phyloP scores from a whole-genome alignment of 1,140 invertebrate species.

The Zeugodacus cucurbitae region DNA sequence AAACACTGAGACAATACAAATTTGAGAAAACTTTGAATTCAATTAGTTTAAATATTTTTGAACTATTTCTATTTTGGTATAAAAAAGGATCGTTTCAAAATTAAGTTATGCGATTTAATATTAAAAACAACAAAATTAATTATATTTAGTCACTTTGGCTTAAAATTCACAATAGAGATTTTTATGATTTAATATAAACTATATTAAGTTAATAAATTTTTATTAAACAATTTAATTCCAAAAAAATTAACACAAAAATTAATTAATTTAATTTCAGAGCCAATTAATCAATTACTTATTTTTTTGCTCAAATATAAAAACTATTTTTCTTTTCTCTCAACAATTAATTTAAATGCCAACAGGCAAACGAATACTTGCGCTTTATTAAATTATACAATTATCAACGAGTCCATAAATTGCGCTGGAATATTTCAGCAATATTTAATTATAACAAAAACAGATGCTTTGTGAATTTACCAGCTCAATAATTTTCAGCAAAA shows the following conservation, averaged over 20 bases:
- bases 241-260: background rate
- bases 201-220: too few species aligned
- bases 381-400: background rate
- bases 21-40: too few species aligned
- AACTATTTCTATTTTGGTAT: too few species aligned
- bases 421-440: background rate
- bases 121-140: too few species aligned
- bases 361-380: background rate
- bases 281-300: background rate
- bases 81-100: too few species aligned
- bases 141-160: too few species aligned
- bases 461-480: slow-evolving; percentile 63
- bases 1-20: too few species aligned
- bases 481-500: slow-evolving; percentile 62
- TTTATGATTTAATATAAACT: too few species aligned
- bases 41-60: too few species aligned
- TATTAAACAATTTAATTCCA: too few species aligned
- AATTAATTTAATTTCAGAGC: background rate
- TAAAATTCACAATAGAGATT: too few species aligned
- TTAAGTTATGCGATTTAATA: too few species aligned
- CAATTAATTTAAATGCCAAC: background rate
- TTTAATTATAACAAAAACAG: background rate
- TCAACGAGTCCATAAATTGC: background rate
- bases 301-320: background rate
- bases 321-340: background rate